phyloP scores from a whole-genome alignment of 2,797 vertebrate genomes.

The Chelmon rostratus region DNA sequence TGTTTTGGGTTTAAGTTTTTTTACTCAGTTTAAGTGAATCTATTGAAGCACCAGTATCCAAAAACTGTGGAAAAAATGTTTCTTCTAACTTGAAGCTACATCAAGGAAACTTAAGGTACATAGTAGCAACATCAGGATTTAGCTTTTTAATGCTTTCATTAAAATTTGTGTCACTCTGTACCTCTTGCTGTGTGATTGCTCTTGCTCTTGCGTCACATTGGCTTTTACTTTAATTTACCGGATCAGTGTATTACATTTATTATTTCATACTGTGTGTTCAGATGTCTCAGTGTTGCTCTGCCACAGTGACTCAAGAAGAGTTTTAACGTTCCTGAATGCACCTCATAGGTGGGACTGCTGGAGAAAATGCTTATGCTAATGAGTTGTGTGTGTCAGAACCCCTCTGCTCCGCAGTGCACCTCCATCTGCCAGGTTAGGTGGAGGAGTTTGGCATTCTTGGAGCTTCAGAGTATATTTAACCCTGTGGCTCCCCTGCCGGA shows the following conservation, averaged over 20 bases:
- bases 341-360: background rate
- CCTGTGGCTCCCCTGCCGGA: slow-evolving; percentile 75
- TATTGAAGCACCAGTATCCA: too few species aligned
- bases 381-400: slow-evolving; percentile 30
- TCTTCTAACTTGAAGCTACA: too few species aligned
- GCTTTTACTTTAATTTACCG: background rate
- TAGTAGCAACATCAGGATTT: too few species aligned
- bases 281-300: background rate
- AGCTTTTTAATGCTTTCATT: too few species aligned
- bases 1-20: too few species aligned
- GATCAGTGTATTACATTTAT: background rate
- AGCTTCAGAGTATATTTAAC: slow-evolving; percentile 82
- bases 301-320: background rate
- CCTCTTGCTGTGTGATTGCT: too few species aligned
- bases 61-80: too few species aligned
- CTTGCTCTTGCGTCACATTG: background rate
- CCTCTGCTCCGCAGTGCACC: slow-evolving; percentile 39
- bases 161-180: too few species aligned
- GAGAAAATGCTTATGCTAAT: slow-evolving; percentile 65
- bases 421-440: slow-evolving; percentile 62
- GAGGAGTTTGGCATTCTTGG: slow-evolving; percentile 66
- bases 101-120: too few species aligned
- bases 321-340: background rate
- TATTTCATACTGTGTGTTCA: background rate
- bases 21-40: too few species aligned